These are phyloP conservation scores for Himalopsyche kuldschensis DNA, from an alignment of 2,888 invertebrate species.

Conservation along the genomic window DNA sequence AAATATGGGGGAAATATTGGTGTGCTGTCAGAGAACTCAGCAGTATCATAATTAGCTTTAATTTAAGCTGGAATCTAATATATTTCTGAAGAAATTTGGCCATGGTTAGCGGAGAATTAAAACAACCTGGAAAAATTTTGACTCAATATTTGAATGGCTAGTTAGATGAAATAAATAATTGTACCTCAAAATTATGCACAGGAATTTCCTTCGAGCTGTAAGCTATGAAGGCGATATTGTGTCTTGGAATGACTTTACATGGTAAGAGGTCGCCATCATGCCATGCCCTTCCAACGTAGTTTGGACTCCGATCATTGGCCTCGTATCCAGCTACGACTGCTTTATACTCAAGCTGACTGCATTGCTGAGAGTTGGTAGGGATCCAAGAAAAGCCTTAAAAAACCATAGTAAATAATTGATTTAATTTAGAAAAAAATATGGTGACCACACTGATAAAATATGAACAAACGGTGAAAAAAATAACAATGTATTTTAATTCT, in stretches of 20 bases:
- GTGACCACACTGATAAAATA: too few species aligned
- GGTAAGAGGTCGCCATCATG: constrained; percentile 52
- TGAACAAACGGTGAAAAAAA: neutral
- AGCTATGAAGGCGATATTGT: constrained; percentile 50
- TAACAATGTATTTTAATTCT: too few species aligned
- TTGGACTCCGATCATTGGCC: constrained; percentile 54
- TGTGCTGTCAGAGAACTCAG: too few species aligned
- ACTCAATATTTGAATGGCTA: neutral
- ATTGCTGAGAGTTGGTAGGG: constrained; percentile 45
- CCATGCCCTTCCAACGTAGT: constrained; percentile 54
- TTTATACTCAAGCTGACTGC: constrained; percentile 44
- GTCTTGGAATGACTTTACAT: constrained; percentile 53
- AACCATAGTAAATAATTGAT: neutral
- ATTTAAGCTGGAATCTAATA: too few species aligned
- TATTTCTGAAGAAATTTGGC: too few species aligned
- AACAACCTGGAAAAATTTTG: too few species aligned
- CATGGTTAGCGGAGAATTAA: too few species aligned
- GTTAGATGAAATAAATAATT: neutral
- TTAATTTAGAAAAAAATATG: too few species aligned
- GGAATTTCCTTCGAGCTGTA: constrained; percentile 51
- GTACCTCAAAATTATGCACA: constrained; percentile 56
- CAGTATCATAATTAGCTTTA: too few species aligned
- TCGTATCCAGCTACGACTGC: constrained; percentile 53
- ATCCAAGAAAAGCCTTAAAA: constrained; percentile 45
- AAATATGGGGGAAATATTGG: too few species aligned